Evolutionary conservation across 1,140 invertebrate genomes (phyloP), one percentile per base, ranked within the genome.

Genomic region (Hydropsyche tenuis): DNA sequence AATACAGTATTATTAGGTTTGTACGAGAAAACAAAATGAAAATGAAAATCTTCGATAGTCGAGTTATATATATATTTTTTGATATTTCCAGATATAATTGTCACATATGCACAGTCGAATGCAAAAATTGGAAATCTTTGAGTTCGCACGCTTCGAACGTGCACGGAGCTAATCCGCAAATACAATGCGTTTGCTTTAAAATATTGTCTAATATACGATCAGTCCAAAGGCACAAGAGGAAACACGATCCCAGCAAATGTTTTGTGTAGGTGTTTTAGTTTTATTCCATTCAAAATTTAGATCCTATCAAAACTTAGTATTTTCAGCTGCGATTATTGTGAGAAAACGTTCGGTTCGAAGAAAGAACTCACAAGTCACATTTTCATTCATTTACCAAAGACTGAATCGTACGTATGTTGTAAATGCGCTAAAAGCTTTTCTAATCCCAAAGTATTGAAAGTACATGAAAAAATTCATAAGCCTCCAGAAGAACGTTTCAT

Each of bases 391-490:
- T 53, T 73, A 0, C 75, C 75, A 7, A 73, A 72, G 48, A 64
- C 73, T 25, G 62, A 80, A 5, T 78, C 81, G 25, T 81, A 77
- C 73, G 77, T 79, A 0, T 82, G 81, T 68, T 79, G 78, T 63
- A 79, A 79, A 46, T 86, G 84, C 60, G 79, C 80, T 0, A 76
- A 77, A 27, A 71, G 77, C 5, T 85, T 84, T 56, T 75, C 80
- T 11, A 82, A 80, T 30, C 76, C 79, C 1, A 76, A 75, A 64
- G 79, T 82, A 22, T 68, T 85, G 1, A 75, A 79, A 27, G 62
- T 78, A 30, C 85, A 86, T 53, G 80, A 82, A 75, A 78, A 79
- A 25, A 80, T 79, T 4, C 85, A 86, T 63, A 45, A 83, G 30
- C 80, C 81, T 0, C 70, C 77, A 30, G 82, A 83, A 64, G 78